Evolutionary conservation across 2,113 vertebrate species (phyloP), one percentile per base, ranked within the genome.

Genomic region (Stictonetta naevosa): DNA sequence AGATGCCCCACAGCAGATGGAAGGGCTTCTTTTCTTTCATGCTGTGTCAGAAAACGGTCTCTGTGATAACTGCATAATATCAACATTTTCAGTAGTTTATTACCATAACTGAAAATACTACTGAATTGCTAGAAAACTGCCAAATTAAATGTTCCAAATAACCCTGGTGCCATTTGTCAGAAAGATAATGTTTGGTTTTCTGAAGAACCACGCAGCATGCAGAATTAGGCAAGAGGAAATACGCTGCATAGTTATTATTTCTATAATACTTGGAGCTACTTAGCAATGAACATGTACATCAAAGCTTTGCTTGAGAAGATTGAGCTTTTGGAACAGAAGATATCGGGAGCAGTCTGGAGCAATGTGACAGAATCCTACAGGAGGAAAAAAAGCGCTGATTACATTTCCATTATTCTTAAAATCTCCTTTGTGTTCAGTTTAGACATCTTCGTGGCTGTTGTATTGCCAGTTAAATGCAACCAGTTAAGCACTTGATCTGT

Each of bases 271-370:
- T 15, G 13, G 77, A 86, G 86, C 86, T 83, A 75, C 92, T 95
- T 95, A 91, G 80, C 80, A 59, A 25, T 64, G 83, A 88, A 86
- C 69, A 31, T 77, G 83, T 59, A 96, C 92, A 95, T 93, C 91
- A 96, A 96, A 96, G 94, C 88, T 91, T 93, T 93, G 73, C 86
- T 63, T 91, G 88, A 86, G 91, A 78, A 94, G 91, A 91, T 75
- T 86, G 94, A 86, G 94, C 91, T 88, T 86, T 83, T 0, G 0
- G 90, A 92, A 83, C 92, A 53, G 60, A 73, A 81, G 88, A 59
- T 92, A 71, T 11, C 0, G 0, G 71, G 63, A 90, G 64, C 60
- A 72, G 91, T 71, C 83, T 93, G 80, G 60, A 91, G 69, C 46
- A 64, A 15, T 53, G 46, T 52, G 52, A 52, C 52, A 33, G 83